These are phyloP conservation scores for Drosophila putrida DNA, from an alignment of 2,888 invertebrate species.

Conservation along the genomic window DNA sequence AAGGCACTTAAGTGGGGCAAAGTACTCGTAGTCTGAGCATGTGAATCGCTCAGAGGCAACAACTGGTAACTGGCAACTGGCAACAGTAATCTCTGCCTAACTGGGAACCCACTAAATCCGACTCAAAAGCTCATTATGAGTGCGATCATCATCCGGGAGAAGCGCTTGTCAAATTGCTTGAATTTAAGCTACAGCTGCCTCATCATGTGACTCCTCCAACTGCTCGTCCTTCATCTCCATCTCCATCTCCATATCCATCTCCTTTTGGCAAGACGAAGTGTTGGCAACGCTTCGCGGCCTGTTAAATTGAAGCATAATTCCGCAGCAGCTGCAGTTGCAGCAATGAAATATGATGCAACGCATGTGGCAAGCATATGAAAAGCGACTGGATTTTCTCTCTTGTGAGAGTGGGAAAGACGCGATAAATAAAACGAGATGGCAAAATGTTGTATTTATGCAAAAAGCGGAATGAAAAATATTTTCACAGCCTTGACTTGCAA, in stretches of 20 bases:
- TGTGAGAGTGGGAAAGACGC: slow-evolving; percentile 17
- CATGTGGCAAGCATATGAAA: slow-evolving; percentile 76
- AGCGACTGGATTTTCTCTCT: slow-evolving; percentile 57
- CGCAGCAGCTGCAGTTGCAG: slow-evolving; percentile 45
- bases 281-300: slow-evolving; percentile 69
- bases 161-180: slow-evolving; percentile 70
- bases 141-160: slow-evolving; percentile 47
- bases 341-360: slow-evolving; percentile 70
- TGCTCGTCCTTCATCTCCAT: not conserved
- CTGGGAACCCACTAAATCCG: slow-evolving; percentile 33
- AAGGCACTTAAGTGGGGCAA: slow-evolving; percentile 11
- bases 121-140: slow-evolving; percentile 60
- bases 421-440: slow-evolving; percentile 23
- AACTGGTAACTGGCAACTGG: not conserved
- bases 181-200: slow-evolving; percentile 59
- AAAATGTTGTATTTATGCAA: slow-evolving; percentile 78
- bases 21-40: slow-evolving; percentile 47
- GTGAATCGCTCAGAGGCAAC: slow-evolving; percentile 46
- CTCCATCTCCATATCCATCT: not conserved
- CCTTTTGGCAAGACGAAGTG: slow-evolving; percentile 22
- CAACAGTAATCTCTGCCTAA: slow-evolving; percentile 3
- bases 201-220: slow-evolving; percentile 1
- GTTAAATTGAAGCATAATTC: slow-evolving; percentile 77
- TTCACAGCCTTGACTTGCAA: slow-evolving; percentile 75
- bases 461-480: slow-evolving; percentile 76